Evolutionary conservation across 2,113 vertebrate species (phyloP), one percentile per base, ranked within the genome.

Genomic region (Dicentrarchus labrax): DNA sequence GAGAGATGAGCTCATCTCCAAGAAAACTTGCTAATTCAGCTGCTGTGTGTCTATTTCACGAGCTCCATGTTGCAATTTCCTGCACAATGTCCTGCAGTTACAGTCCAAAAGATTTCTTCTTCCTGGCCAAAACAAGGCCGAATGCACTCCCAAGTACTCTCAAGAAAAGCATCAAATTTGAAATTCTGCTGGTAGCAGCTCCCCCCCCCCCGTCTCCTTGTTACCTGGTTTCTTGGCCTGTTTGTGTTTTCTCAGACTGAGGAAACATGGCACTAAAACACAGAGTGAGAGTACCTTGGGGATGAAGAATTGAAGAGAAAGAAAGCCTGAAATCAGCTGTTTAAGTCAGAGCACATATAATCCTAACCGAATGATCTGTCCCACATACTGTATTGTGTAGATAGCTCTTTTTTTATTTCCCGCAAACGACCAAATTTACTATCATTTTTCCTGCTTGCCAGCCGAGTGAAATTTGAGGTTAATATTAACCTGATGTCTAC

Each of bases 341-440:
- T 86, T 76, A 81, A 82, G 73, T 73, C 51, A 50, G 65, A 75
- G 84, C 78, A 83, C 72, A 72, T 61, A 39, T 71, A 87, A 87
- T 83, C 62, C 88, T 50, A 72, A 83, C 81, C 83, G 72, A 76
- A 78, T 78, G 66, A 78, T 73, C 72, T 68, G 60, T 51, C 67
- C 73, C 70, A 85, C 75, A 80, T 45, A 57, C 66, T 83, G 64
- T 22, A 53, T 70, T 59, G 76, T 82, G 69, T 62, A 83, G 74
- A 84, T 9, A 30, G 30, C 7, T 56, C 83, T 62, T 80, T 86
- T 82, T 64, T 73, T 30, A 53, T 84, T 53, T 78, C 56, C 53
- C 11, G 70, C 73, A 83, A 72, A n/a, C n/a, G n/a, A 78, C 15
- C 74, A 88, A 54, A 84, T 78, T 66, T 83, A 72, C 38, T 51